Evolutionary conservation across 2,888 invertebrate genomes (phyloP).

Genomic region (Scaeva pyrastri): DNA sequence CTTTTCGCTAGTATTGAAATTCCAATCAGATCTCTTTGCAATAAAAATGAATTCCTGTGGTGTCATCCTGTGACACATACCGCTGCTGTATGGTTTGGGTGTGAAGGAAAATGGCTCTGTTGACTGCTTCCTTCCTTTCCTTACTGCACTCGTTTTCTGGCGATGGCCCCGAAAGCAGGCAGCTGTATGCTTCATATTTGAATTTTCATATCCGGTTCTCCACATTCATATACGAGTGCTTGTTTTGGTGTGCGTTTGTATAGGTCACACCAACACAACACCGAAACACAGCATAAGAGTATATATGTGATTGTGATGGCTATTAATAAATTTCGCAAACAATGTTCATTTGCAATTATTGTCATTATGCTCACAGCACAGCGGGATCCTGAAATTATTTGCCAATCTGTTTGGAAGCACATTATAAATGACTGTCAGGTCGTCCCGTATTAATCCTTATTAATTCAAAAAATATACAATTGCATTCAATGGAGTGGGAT

Average conservation of each 20-base stretch:
- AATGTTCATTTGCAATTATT: slow-evolving; percentile 73
- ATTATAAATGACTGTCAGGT: slow-evolving; percentile 70
- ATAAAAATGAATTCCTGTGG: slow-evolving; percentile 57
- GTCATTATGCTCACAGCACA: slow-evolving; percentile 64
- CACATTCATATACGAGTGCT: slow-evolving; percentile 20
- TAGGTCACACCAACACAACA: slow-evolving; percentile 4
- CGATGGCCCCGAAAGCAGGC: slow-evolving; percentile 39
- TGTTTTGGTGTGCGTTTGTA: no score
- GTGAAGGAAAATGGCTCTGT: slow-evolving; percentile 68
- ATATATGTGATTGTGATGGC: no score
- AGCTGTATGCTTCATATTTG: slow-evolving; percentile 7
- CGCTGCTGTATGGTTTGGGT: slow-evolving; percentile 33
- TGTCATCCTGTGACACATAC: slow-evolving; percentile 65
- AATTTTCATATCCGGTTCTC: slow-evolving; percentile 42
- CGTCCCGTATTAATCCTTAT: slow-evolving; percentile 70
- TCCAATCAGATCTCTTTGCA: slow-evolving; percentile 68
- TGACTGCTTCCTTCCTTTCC: slow-evolving; percentile 36
- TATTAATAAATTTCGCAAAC: slow-evolving; percentile 72
- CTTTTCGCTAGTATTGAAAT: slow-evolving; percentile 60
- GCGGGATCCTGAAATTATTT: slow-evolving; percentile 64
- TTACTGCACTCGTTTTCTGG: neutral
- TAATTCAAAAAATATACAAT: slow-evolving; percentile 72
- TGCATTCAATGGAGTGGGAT: neutral
- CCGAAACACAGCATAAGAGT: no score
- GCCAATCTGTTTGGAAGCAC: slow-evolving; percentile 70